Conservation (phyloP, 2,797 vertebrate species). For the Myotis pilosus region DNA sequence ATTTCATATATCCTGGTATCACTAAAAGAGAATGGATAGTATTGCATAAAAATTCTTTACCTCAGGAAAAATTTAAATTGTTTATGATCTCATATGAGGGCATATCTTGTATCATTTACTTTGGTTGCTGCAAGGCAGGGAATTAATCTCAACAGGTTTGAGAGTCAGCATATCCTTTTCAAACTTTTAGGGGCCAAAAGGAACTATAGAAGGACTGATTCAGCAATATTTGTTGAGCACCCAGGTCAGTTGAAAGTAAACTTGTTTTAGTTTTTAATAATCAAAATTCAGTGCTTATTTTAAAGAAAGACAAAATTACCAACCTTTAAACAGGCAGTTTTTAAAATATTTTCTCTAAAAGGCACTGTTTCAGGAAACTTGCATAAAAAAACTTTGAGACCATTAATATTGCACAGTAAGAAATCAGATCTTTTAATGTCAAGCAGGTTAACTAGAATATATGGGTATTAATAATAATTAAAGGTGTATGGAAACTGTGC, state of each 20-base stretch:
- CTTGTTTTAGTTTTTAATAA: conserved; percentile 18
- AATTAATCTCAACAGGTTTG: neutral
- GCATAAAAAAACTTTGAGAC: neutral
- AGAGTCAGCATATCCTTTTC: conserved; percentile 13
- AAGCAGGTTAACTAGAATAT: neutral
- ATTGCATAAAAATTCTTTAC: neutral
- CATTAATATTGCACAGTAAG: neutral
- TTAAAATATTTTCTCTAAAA: conserved; percentile 19
- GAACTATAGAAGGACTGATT: neutral
- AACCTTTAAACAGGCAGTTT: neutral
- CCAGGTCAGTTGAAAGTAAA: conserved; percentile 14
- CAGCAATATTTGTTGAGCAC: neutral
- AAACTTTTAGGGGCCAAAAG: neutral
- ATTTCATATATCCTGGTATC: neutral
- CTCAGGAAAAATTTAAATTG: neutral
- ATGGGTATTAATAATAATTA: conserved; percentile 16
- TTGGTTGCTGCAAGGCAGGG: neutral
- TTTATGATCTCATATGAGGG: neutral
- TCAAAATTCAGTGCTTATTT: conserved; percentile 24
- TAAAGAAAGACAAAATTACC: conserved; percentile 32
- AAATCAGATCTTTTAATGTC: conserved; percentile 2
- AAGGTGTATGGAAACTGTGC: conserved; percentile 2
- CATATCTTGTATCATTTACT: neutral
- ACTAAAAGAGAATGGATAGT: neutral
- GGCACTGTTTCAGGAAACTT: neutral